Base-by-base conservation (phyloP, 2,888 invertebrate species). In the Ophioninae sp. region DNA sequence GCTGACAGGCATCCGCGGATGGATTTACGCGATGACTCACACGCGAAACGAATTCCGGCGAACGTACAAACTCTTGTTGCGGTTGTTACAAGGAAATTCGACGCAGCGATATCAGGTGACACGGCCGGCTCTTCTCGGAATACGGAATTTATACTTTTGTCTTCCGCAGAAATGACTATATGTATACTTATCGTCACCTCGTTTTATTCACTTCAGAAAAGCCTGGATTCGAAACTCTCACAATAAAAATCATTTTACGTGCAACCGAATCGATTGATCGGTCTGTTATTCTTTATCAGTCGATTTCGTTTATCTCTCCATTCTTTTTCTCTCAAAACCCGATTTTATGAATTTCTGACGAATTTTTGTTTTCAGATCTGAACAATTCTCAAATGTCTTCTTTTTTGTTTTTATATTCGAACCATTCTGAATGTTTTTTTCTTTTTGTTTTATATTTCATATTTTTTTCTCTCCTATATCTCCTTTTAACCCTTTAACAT, bases 11-110 rank as follows among this genome's bases (percentile, higher is more conserved):
- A 23, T 51, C 30, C 51, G 71, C 41, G 44, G 81, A 76, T 71
- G 76, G 51, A 81, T 71, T 68, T 68, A 68, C 68, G 51, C 68
- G 69, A 67, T 81, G 81, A 81, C 44, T 81, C 81, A 81, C 71
- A 69, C 51, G 68, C 68, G 17, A 30, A 44, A n/a, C 61, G 30
- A 41, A 59, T 8, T n/a, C 51, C 10, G 58, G 41, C 51, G 80
- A 75, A 41, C 30, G 51, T 23, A 51, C 51, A 23, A 20, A 68
- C 68, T 68, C 68, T 44, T 23, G 68, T 68, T 68, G 51, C 68
- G 51, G 68, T 68, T 23, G 51, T 68, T 68, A 68, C 17, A 23
- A 51, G 51, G n/a, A 51, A 68, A 68, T 51, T 17, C 51, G 51
- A 68, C 17, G 17, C 51, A 51, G 17, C 51, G 68, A 23, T 30